These are phyloP conservation scores for Karalla daura DNA, from an alignment of 2,797 vertebrate species.

Conservation along the genomic window DNA sequence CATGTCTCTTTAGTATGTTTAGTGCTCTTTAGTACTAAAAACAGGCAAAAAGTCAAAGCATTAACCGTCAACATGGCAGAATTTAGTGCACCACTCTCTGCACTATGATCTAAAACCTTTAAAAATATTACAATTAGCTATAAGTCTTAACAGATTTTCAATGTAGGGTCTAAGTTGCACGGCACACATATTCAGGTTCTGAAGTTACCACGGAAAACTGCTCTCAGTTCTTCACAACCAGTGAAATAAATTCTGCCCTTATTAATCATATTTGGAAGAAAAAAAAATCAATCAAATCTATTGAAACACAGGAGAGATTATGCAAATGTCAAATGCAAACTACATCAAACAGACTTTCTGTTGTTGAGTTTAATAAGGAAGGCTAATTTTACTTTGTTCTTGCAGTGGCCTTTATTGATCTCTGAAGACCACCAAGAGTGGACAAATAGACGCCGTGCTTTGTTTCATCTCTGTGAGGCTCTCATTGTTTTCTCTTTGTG, in stretches of 20 bases:
- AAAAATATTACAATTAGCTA: too few species aligned
- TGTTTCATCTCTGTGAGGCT: conserved; percentile 5
- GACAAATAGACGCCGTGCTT: background rate
- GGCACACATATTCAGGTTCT: too few species aligned
- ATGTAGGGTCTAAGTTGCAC: too few species aligned
- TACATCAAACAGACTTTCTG: background rate
- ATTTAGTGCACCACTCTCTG: too few species aligned
- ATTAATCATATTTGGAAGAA: background rate
- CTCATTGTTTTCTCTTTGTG: conserved; percentile 44
- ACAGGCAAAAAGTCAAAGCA: too few species aligned
- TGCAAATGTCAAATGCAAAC: background rate
- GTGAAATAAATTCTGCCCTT: background rate
- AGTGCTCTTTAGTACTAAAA: too few species aligned
- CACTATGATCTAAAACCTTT: too few species aligned
- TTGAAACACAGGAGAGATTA: background rate
- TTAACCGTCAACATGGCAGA: too few species aligned
- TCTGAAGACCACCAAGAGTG: background rate
- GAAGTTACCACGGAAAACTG: too few species aligned
- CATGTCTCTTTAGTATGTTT: too few species aligned
- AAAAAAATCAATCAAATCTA: background rate
- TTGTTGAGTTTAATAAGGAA: background rate
- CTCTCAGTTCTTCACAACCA: too few species aligned
- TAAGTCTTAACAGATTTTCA: too few species aligned
- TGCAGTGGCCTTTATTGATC: conserved; percentile 10
- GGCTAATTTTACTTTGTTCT: background rate